These are phyloP conservation scores for Trissolcus brochymenae DNA, from an alignment of 2,888 invertebrate species.

Conservation along the genomic window DNA sequence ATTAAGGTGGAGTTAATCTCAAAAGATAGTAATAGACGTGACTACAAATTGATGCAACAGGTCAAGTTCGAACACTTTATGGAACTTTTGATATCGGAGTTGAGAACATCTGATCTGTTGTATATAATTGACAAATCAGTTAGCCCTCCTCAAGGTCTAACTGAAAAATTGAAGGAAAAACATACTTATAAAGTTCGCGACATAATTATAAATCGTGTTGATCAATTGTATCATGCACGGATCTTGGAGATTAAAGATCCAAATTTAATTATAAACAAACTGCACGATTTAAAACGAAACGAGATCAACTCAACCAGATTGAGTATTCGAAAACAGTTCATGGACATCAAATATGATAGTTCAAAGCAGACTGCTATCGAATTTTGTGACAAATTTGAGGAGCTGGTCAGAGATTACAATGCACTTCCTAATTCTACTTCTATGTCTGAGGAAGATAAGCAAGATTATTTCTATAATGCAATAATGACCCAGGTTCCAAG, in stretches of 20 bases:
- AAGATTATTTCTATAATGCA: constrained; percentile 7
- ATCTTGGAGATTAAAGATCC: constrained; percentile 1
- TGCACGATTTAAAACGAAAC: background rate
- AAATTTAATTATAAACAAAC: background rate
- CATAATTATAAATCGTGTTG: constrained; percentile 1
- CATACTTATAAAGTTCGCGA: background rate
- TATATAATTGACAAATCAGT: no score
- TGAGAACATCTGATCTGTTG: no score
- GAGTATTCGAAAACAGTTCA: background rate
- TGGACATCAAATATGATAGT: background rate
- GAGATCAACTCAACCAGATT: constrained; percentile 2
- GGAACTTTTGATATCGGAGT: background rate
- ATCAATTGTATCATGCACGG: background rate
- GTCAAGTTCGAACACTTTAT: background rate
- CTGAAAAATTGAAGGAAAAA: background rate
- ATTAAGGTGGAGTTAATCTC: background rate
- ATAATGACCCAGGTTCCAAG: constrained; percentile 6
- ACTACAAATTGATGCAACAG: background rate
- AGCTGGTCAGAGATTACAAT: constrained; percentile 10
- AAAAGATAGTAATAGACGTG: background rate
- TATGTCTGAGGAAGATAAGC: constrained; percentile 27
- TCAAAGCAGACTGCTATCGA: background rate
- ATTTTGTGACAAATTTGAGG: constrained; percentile 8
- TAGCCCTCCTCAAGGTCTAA: background rate
- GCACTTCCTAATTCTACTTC: constrained; percentile 4